Base-by-base conservation (phyloP, 2,888 invertebrate species). In the Drosophila prostipennis region DNA sequence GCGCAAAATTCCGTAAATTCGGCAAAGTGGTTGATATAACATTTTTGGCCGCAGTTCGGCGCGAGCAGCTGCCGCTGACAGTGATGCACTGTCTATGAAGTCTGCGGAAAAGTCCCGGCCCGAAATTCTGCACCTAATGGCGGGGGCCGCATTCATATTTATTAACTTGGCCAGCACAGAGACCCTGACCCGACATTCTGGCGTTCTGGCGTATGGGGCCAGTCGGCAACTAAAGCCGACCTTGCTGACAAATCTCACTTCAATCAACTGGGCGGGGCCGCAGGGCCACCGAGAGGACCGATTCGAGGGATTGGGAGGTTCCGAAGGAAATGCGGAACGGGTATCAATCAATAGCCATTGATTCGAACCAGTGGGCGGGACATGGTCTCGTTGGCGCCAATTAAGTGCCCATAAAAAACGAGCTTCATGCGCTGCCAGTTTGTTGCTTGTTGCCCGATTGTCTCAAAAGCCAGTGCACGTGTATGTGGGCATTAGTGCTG, bases 321-420 rank as follows among this genome's bases (percentile, higher is more conserved):
- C 29, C 29, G 53, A 10, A 51, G 40, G 48, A 40, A 46, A 13
- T 13, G 23, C 43, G 80, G 70, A 70, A 63, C 57, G 79, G 72
- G 53, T 70, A 78, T 83, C 80, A 83, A 78, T 80, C 80, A 80
- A 78, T 72, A 67, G 65, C 77, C 76, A 78, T 72, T 76, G 68
- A 74, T 77, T 82, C 73, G 72, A 75, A 70, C 71, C 71, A 64
- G 76, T 49, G 72, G 77, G 49, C 71, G 72, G 57, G 77, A 72
- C 80, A 51, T 68, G 74, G 76, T 55, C 74, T 72, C 72, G 60
- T 70, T 78, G 83, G 69, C 83, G 82, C 80, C 87, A 84, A 84
- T 87, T 84, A 87, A 80, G 78, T 71, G 71, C 67, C 82, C 80
- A 83, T 83, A 83, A 86, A 87, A 77, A 79, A 76, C 70, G 49